These are phyloP conservation scores for Dendrophyllia cribrosa DNA, from an alignment of 64 coral and sea anemone genomes.

Conservation along the genomic window DNA sequence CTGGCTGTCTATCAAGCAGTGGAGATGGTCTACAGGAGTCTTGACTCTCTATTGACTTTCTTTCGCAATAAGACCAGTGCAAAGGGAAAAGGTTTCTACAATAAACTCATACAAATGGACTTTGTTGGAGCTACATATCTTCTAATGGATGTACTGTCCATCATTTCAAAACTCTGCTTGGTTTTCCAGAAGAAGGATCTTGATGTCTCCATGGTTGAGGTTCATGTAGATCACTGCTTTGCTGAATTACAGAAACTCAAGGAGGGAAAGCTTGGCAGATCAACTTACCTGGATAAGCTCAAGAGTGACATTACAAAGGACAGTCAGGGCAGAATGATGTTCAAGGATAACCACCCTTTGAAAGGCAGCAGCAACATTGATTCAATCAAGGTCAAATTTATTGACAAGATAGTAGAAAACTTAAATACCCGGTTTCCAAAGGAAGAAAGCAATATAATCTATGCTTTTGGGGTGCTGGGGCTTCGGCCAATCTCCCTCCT, in stretches of 20 bases:
- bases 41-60: constrained; percentile 21
- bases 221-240: constrained; percentile 59
- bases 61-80: constrained; percentile 18
- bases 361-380: constrained; percentile 60
- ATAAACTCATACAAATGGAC: constrained; percentile 56
- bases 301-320: constrained; percentile 62
- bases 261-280: constrained; percentile 53
- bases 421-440: constrained; percentile 67
- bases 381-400: constrained; percentile 55
- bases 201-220: constrained; percentile 35
- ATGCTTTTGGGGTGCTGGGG: constrained; percentile 62
- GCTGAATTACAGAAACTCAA: constrained; percentile 63
- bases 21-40: constrained; percentile 4
- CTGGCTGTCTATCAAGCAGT: constrained; percentile 1
- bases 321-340: constrained; percentile 63
- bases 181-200: constrained; percentile 56
- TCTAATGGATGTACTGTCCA: constrained; percentile 59
- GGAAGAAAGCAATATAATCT: constrained; percentile 59
- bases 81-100: constrained; percentile 63
- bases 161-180: constrained; percentile 56
- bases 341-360: constrained; percentile 59
- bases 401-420: constrained; percentile 60
- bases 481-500: constrained; percentile 53
- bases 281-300: constrained; percentile 62
- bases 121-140: constrained; percentile 56